A percentile compares a stretch with the other conserved stretches of the same genome.
Conservation (phyloP, 1,140 invertebrate species). For the Drosophila eugracilis region DNA sequence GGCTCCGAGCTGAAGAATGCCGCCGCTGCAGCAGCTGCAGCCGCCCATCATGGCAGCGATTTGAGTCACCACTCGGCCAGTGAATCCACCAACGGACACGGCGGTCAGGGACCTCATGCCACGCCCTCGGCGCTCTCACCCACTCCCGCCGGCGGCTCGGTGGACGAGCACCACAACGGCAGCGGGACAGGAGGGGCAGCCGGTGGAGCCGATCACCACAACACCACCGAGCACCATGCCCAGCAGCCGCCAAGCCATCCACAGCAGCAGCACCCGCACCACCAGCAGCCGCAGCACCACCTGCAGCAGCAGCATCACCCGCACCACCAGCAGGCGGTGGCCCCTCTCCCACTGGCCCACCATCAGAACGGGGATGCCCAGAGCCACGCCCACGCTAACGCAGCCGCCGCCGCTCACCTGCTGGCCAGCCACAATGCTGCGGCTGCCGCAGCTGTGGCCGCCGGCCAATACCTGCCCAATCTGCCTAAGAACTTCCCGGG, state of each 20-base stretch:
- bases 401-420: constrained; percentile 75
- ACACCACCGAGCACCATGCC: constrained; percentile 56
- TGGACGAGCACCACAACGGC: constrained; percentile 29
- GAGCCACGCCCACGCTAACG: constrained; percentile 62
- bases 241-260: constrained; percentile 44
- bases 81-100: constrained; percentile 45
- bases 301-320: constrained; percentile 45
- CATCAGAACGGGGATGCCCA: constrained; percentile 46
- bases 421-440: constrained; percentile 79
- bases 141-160: constrained; percentile 43
- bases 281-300: constrained; percentile 28
- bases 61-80: constrained; percentile 24
- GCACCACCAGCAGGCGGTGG: constrained; percentile 41
- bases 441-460: constrained; percentile 73
- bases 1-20: constrained; percentile 83
- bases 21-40: constrained; percentile 63
- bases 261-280: constrained; percentile 44
- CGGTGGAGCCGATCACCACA: constrained; percentile 44
- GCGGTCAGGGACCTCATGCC: constrained; percentile 25
- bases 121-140: constrained; percentile 58
- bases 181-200: constrained; percentile 3
- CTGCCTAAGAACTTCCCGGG: constrained; percentile 78
- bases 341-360: constrained; percentile 37
- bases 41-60: constrained; percentile 55
- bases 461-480: constrained; percentile 74